These are phyloP conservation scores for Sandelia bainsii DNA, from an alignment of 2,797 vertebrate genomes.

Conservation along the genomic window DNA sequence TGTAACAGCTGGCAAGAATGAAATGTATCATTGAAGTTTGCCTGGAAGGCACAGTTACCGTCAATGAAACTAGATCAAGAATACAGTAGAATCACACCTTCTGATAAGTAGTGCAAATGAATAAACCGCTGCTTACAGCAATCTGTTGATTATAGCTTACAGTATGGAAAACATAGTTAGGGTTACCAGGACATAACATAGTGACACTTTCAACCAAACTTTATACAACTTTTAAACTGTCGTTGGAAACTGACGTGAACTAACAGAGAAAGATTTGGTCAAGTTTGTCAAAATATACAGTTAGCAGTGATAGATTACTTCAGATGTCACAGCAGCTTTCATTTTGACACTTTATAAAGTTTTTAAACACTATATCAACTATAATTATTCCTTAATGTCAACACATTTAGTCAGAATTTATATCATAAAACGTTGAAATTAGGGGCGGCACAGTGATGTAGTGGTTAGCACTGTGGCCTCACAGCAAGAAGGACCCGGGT, in stretches of 20 bases:
- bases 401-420: slow-evolving; percentile 8
- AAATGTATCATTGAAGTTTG: background rate
- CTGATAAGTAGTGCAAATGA: background rate
- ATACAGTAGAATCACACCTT: background rate
- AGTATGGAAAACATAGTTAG: background rate
- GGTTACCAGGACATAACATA: background rate
- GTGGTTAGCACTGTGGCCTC: too few species aligned
- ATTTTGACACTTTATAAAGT: slow-evolving; percentile 9
- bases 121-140: background rate
- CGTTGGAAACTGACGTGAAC: background rate
- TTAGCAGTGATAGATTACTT: slow-evolving; percentile 25
- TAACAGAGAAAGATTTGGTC: slow-evolving; percentile 1
- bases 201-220: background rate
- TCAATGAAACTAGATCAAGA: background rate
- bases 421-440: background rate
- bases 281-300: background rate
- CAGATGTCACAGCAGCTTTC: slow-evolving; percentile 36
- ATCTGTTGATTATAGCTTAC: background rate
- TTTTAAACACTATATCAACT: background rate
- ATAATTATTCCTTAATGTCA: background rate
- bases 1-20: background rate
- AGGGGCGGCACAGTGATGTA: too few species aligned
- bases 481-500: too few species aligned
- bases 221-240: background rate
- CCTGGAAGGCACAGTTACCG: background rate